phyloP scores from a whole-genome alignment of 1,140 invertebrate species.

The Hyposmocoma kahamanoa region DNA sequence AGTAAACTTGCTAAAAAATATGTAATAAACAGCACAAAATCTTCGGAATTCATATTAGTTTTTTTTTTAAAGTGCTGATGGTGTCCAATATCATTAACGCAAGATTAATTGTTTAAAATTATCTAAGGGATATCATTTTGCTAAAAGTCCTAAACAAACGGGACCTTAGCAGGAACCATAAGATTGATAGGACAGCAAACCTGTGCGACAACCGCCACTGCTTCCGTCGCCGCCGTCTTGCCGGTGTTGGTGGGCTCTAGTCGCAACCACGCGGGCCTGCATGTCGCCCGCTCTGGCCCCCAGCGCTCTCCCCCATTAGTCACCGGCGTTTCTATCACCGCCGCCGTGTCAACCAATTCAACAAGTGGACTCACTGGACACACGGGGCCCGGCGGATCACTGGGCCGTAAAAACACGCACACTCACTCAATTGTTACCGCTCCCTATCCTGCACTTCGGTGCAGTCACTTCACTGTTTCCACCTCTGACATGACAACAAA shows the following conservation, averaged over 20 bases:
- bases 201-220: conserved; percentile 50
- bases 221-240: conserved; percentile 57
- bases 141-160: too few species aligned
- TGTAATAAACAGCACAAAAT: too few species aligned
- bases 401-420: conserved; percentile 50
- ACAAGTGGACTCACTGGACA: conserved; percentile 45
- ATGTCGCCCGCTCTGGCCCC: conserved; percentile 43
- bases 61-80: too few species aligned
- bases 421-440: conserved; percentile 53
- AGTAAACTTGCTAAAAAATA: too few species aligned
- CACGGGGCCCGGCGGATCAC: conserved; percentile 45
- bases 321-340: conserved; percentile 36
- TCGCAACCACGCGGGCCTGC: conserved; percentile 46
- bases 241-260: conserved; percentile 39
- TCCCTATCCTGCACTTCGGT: conserved; percentile 35
- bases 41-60: too few species aligned
- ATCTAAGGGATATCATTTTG: too few species aligned
- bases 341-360: conserved; percentile 24
- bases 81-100: too few species aligned
- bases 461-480: conserved; percentile 40
- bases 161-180: too few species aligned
- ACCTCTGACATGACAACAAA: conserved; percentile 39
- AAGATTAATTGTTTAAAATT: too few species aligned
- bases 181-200: conserved; percentile 23
- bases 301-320: conserved; percentile 51